Conservation (phyloP, 1,140 invertebrate genomes). For the Caenorhabditis brenneri region DNA sequence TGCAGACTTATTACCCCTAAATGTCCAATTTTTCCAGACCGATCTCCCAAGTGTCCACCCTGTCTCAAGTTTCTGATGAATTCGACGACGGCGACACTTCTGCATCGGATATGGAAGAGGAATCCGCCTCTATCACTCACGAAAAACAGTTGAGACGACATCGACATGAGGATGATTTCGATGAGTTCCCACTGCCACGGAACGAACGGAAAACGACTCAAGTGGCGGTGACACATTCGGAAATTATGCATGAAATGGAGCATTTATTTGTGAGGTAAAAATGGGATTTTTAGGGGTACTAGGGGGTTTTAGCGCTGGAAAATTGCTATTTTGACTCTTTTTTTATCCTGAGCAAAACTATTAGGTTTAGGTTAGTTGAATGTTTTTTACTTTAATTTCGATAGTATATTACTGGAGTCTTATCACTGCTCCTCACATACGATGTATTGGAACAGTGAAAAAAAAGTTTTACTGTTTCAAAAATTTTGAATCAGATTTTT, state of each 20-base stretch:
- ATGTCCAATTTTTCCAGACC: conserved; percentile 33
- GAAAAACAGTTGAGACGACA: neutral
- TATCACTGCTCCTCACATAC: no score
- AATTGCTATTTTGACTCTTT: no score
- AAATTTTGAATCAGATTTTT: no score
- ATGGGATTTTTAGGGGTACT: no score
- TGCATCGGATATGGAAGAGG: conserved; percentile 5
- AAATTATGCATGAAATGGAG: conserved; percentile 23
- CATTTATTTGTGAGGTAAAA: neutral
- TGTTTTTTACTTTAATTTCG: no score
- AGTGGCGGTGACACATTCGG: neutral
- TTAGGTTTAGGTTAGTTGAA: no score
- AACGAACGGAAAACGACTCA: neutral
- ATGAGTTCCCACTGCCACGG: neutral
- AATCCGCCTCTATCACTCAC: neutral
- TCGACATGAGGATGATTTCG: conserved; percentile 21
- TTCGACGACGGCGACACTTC: conserved; percentile 3
- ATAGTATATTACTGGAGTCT: no score
- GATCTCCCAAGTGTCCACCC: neutral
- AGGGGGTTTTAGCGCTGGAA: no score
- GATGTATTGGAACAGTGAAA: no score
- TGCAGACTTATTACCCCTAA: neutral
- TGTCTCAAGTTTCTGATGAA: conserved; percentile 6
- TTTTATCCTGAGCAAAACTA: no score
- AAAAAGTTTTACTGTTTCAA: no score